Base-by-base conservation (phyloP, 2,113 vertebrate species). In the Periophthalmus modestus region DNA sequence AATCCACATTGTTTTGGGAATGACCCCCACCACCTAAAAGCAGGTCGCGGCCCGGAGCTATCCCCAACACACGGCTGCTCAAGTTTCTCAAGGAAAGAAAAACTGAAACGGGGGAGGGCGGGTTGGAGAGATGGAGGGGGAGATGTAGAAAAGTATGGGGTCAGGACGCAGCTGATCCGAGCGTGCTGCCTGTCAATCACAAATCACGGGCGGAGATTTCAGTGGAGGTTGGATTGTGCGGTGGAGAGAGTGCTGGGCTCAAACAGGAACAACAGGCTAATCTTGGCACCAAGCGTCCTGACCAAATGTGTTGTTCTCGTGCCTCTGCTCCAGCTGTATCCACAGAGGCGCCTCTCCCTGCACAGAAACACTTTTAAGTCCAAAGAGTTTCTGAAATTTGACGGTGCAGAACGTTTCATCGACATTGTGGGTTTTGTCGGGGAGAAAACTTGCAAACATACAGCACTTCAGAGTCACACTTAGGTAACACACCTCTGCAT, bases 1-100 rank as follows among this genome's bases (percentile, higher is more conserved):
- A 93, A 93, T 89, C 84, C 84, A 82, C 91, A 94, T 94, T 94
- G 93, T 94, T 89, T 55, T 91, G 74, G 68, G 68, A 0, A 10
- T 80, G 87, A 86, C 85, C 83, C 81, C 67, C n/a, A n/a, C 43
- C 58, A n/a, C 34, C 62, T 86, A 62, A 75, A 78, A 88, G 81
- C 87, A 86, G 92, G 91, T 90, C 85, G 77, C 79, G 66, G 89
- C 92, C 92, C 80, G 78, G 77, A 89, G 91, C 91, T 85, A 91
- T 91, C 91, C n/a, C 86, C 89, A 89, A 78, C 80, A 84, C 73
- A 85, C 84, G 88, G 84, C 79, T 92, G 80, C 86, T 93, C 91
- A 69, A 77, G 89, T 93, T 92, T 92, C 89, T 69, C 24, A 67
- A 79, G 52, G 78, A 69, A 72, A 28, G 43, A 47, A 52, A 79